Evolutionary conservation across 2,888 invertebrate genomes (phyloP), one percentile per base, ranked within the genome.

Genomic region (Plagodis dolabraria): DNA sequence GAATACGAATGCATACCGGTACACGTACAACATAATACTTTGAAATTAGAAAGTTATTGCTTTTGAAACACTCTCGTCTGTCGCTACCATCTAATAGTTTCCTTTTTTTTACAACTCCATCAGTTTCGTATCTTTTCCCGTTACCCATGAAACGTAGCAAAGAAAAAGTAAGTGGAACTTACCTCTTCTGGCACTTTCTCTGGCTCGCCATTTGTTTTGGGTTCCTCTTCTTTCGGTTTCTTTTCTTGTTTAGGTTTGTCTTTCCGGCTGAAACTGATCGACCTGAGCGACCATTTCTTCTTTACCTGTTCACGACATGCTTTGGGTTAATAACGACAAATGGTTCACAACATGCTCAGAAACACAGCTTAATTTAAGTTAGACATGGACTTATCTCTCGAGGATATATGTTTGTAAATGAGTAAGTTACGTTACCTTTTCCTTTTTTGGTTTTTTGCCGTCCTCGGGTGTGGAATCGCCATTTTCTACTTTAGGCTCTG

Each of bases 281-380:
- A 96, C 81, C 97, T 95, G 89, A 97, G 95, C 76, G 97, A 97
- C 97, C 97, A 97, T 93, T 97, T 97, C 95, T 97, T 97, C 95
- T 97, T 97, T 74, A 95, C 93, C 93, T 95, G 92, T 68, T 80
- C 74, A 75, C 74, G 74, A 83, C 77, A 81, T 81, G 77, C 75
- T 71, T 55, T 60, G 63, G 68, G 72, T 85, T 85, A 83, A 75
- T 71, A 76, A 77, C 69, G 67, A 52, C 71, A 72, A 72, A 69
- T 58, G 63, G 70, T 58, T 71, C 77, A 70, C 71, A 71, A 66
- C 81, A 82, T 81, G 81, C 79, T 65, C 69, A 64, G 60, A 56
- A 62, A 56, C 68, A 60, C 53, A 46, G 47, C 42, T 53, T 53
- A 64, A 69, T 57, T 12, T 22, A 50, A 64, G 63, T 67, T 48